Evolutionary conservation across 64 coral and sea anemone species (phyloP), one percentile per base, ranked within the genome.

Genomic region (Porites australiensis): DNA sequence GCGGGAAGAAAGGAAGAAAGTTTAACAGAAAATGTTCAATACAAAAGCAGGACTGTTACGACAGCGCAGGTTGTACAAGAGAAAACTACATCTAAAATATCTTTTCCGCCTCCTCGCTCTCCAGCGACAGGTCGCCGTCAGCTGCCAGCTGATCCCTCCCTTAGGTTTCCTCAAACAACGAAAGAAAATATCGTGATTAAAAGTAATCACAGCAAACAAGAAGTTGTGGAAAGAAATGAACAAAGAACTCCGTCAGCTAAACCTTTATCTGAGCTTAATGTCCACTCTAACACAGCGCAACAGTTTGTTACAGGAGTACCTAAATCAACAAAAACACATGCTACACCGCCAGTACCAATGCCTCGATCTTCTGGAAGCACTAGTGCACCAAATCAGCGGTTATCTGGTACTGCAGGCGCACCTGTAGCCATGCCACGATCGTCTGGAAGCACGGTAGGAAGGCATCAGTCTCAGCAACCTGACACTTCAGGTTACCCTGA

Each of bases 401-500:
- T 83, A 23, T 93, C 82, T 12, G 91, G 91, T 58, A 93, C 82
- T 43, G 63, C 64, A 19, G 71, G 82, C 15, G 19, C 73, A 51
- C 73, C 73, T 19, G 75, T 78, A 4, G 73, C 87, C 22, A 37
- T 87, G 13, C 90, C 59, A 1, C 48, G 44, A 65, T 93, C 91
- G 1, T 93, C 91, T 49, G 91, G 91, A 59, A 93, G 91, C 18
- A 49, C 64, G 5, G 59, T 82, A 15, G 47, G 81, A 3, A 83
- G 91, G 64, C 69, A 11, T 79, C 83, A 87, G 8, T 81, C 62
- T 7, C 69, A 57, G 43, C 60, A 27, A 4, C 51, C 81, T 65
- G 91, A 93, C 48, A 93, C 91, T n/a, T 93, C 91, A 46, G 91
- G 91, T 13, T 93, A 93, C 27, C 91, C 82, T 68, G 91, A 93